A percentile compares a stretch with the other conserved stretches of the same genome.
These are phyloP conservation scores for Drosophila nigrodunni DNA, from an alignment of 1,140 invertebrate genomes.

Conservation along the genomic window DNA sequence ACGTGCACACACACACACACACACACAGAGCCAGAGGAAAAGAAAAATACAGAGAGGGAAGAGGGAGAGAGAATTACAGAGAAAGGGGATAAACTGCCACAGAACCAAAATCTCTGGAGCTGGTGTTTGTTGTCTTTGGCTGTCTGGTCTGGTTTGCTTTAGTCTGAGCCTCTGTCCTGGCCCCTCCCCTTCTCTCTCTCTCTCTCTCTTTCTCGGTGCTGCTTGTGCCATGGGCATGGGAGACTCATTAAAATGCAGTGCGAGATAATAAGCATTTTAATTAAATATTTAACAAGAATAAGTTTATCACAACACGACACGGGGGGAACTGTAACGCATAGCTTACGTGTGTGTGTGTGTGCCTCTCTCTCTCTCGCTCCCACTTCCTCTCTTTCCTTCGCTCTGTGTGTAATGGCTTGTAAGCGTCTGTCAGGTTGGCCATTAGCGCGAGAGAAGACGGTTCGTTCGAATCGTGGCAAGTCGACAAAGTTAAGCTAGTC, in stretches of 20 bases:
- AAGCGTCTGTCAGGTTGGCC: conserved; percentile 69
- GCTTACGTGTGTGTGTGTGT: conserved; percentile 9
- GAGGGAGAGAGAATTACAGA: neutral
- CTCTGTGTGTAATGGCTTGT: conserved; percentile 73
- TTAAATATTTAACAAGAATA: conserved; percentile 85
- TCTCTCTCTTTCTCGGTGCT: neutral
- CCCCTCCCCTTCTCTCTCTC: neutral
- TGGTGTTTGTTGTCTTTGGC: conserved; percentile 73
- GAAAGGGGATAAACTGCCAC: neutral
- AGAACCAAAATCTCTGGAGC: conserved; percentile 74
- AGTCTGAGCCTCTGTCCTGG: conserved; percentile 17
- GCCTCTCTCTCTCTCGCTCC: neutral
- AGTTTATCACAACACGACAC: conserved; percentile 83
- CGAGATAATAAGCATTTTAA: conserved; percentile 84
- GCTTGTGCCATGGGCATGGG: conserved; percentile 29
- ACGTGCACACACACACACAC: conserved; percentile 58
- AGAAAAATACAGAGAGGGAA: neutral
- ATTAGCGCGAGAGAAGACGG: conserved; percentile 48
- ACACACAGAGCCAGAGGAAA: neutral
- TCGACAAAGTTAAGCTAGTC: conserved; percentile 43
- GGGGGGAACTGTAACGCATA: conserved; percentile 20
- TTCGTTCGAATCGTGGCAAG: conserved; percentile 64
- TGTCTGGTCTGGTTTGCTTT: conserved; percentile 23
- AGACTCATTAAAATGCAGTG: conserved; percentile 84
- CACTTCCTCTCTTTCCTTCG: neutral